These are phyloP conservation scores for Drosophila leonis DNA, from an alignment of 2,888 invertebrate genomes.

Conservation along the genomic window DNA sequence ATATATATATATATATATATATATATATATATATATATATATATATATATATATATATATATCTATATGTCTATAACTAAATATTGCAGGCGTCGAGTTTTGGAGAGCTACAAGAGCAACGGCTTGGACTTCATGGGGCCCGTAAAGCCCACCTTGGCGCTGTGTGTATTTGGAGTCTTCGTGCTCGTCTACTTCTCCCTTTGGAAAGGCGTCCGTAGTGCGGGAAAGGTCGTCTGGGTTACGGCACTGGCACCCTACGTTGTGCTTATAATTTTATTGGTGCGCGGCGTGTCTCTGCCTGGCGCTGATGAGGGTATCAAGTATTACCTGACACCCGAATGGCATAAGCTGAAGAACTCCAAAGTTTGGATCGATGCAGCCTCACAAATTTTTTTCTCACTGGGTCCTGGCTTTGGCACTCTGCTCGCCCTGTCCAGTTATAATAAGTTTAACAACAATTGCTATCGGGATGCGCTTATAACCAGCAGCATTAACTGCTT, in stretches of 20 bases:
- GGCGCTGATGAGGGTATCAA: constrained; percentile 94
- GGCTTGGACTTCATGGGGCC: constrained; percentile 95
- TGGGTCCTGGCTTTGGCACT: constrained; percentile 97
- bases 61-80: neutral
- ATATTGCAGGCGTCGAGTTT: constrained; percentile 90
- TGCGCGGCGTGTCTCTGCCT: constrained; percentile 93
- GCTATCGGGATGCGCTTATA: constrained; percentile 94
- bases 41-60: neutral
- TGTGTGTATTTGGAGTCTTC: constrained; percentile 96
- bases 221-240: constrained; percentile 98
- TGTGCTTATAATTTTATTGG: constrained; percentile 93
- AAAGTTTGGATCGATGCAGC: constrained; percentile 97
- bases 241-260: constrained; percentile 97
- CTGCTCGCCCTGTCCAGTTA: constrained; percentile 95
- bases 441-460: constrained; percentile 97
- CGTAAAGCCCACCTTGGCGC: constrained; percentile 94
- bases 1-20: neutral
- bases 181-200: constrained; percentile 97
- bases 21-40: neutral
- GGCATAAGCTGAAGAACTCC: constrained; percentile 92
- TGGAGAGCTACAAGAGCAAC: constrained; percentile 92
- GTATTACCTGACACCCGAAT: constrained; percentile 95
- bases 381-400: constrained; percentile 96
- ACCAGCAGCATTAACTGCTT: constrained; percentile 96
- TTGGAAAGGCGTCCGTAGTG: constrained; percentile 97